Evolutionary conservation across 2,888 invertebrate species (phyloP), one percentile per base, ranked within the genome.

Genomic region (Megastigmus dorsalis): DNA sequence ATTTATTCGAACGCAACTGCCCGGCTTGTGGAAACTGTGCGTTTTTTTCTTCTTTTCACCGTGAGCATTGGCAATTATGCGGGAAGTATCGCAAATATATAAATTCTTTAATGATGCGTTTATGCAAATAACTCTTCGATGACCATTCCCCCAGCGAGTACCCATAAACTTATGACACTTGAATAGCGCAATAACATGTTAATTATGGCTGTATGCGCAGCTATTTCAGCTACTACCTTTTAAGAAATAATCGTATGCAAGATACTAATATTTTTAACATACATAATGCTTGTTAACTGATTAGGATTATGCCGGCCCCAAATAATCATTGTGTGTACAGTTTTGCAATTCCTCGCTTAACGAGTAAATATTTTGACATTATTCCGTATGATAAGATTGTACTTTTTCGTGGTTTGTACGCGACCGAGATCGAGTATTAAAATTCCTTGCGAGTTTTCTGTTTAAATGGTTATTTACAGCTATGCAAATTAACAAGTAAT

Each of bases 161-260:
- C 63, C n/a, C 57, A 55, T 76, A 72, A 71, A 59, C 36, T 65
- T 54, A 52, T 72, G 76, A 66, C 73, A 71, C 54, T 63, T 36
- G 41, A 55, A 74, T 74, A 65, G 52, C 63, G 76, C 59, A 69
- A 71, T 76, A 72, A 72, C 69, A 68, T 65, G 59, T 59, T 76
- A 74, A 74, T 72, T 72, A 74, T 50, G 67, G 67, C 36, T 67
- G 23, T 66, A 41, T 55, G 43, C 57, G 26, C 66, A 26, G 66
- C 59, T 55, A 65, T 66, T 77, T 65, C 43, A 54, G 50, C 72
- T 63, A 67, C 66, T 71, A 55, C 45, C 36, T 60, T 36, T 55
- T 63, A 48, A 57, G 20, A 36, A 15, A 13, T 41, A 63, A 63
- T 50, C 48, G 18, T 26, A 50, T 26, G 50, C 50, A 26, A n/a